Percentiles rank a stretch among this genome's conserved stretches.
Evolutionary conservation across 2,113 vertebrate species (phyloP).

Genomic region (Entomyzon cyanotis): DNA sequence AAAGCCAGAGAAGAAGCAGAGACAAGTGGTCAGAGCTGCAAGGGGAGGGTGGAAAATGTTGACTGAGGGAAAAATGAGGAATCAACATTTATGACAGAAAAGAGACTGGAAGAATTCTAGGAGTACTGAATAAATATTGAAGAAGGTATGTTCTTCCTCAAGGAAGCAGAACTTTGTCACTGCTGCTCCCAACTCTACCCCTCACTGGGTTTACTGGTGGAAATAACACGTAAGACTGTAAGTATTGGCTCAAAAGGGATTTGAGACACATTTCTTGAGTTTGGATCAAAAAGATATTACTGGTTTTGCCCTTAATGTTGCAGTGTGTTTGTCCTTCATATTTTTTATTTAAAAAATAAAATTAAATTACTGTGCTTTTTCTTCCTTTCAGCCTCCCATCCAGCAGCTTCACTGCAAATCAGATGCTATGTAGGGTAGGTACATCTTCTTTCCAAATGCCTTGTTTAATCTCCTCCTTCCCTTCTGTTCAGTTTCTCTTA

Average conservation of each 20-base stretch:
- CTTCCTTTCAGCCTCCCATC: background rate
- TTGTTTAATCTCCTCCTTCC: slow-evolving; percentile 19
- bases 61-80: background rate
- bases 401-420: slow-evolving; percentile 5
- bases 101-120: background rate
- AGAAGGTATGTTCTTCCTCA: background rate
- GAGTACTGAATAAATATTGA: background rate
- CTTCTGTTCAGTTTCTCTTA: slow-evolving; percentile 17
- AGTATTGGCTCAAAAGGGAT: background rate
- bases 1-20: background rate
- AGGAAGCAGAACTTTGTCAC: background rate
- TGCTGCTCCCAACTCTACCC: background rate
- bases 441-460: background rate
- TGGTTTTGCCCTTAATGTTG: background rate
- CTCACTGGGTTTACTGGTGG: background rate
- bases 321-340: background rate
- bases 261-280: background rate
- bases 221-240: background rate
- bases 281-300: background rate
- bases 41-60: background rate
- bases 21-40: background rate
- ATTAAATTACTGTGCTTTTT: background rate
- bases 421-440: background rate
- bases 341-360: slow-evolving; percentile 8
- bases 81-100: background rate